These are phyloP conservation scores for Hirtodrosophila histrioides DNA, from an alignment of 2,888 invertebrate genomes.

Conservation along the genomic window DNA sequence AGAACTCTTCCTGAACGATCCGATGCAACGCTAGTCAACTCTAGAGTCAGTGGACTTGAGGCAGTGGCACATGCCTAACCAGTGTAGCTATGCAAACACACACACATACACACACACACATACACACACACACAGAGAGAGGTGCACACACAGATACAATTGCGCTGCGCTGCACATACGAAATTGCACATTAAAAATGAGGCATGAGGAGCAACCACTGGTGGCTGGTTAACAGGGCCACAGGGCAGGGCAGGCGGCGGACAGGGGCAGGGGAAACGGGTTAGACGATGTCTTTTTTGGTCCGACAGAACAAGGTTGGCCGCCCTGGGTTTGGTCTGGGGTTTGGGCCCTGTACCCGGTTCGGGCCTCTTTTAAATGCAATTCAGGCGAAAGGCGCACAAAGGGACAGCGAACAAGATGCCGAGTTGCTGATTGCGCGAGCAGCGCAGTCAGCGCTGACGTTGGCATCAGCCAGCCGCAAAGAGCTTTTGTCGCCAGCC, in stretches of 20 bases:
- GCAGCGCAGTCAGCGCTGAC: constrained; percentile 50
- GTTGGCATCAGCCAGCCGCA: constrained; percentile 37
- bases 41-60: constrained; percentile 35
- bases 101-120: constrained; percentile 25
- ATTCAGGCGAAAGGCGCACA: constrained; percentile 79
- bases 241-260: background rate
- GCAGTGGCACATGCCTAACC: constrained; percentile 77
- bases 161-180: constrained; percentile 28
- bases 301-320: constrained; percentile 69
- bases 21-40: constrained; percentile 4
- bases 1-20: too few species aligned
- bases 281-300: constrained; percentile 65
- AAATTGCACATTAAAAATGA: constrained; percentile 77
- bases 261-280: constrained; percentile 7
- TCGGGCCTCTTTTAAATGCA: constrained; percentile 65
- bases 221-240: constrained; percentile 11
- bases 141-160: constrained; percentile 7
- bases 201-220: constrained; percentile 59
- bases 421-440: constrained; percentile 77
- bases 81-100: constrained; percentile 70
- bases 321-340: constrained; percentile 24
- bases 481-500: constrained; percentile 73
- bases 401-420: constrained; percentile 79
- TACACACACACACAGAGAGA: constrained; percentile 5
- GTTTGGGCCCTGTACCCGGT: constrained; percentile 9